These are phyloP conservation scores for Falco punctatus DNA, from an alignment of 2,113 vertebrate genomes.

Conservation along the genomic window DNA sequence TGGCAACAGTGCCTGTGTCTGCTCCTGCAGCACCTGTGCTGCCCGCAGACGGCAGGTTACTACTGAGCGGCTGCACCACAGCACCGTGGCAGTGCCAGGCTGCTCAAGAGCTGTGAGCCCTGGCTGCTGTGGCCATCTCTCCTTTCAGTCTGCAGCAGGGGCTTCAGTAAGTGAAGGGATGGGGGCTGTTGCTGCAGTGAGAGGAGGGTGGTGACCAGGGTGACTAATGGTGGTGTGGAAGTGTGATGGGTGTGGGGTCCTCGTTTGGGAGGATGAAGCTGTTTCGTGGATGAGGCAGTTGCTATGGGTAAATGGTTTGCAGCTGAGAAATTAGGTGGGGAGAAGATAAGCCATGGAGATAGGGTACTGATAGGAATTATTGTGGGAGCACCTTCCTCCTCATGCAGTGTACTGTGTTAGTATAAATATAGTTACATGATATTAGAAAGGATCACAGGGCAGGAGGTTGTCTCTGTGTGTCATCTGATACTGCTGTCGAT, in stretches of 20 bases:
- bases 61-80: not conserved
- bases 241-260: not conserved
- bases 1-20: not conserved
- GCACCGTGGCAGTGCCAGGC: fast-evolving
- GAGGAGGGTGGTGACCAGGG: fast-evolving
- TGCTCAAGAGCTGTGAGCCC: fast-evolving
- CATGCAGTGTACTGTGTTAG: not conserved
- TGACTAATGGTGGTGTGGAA: not conserved
- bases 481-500: not conserved
- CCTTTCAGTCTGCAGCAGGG: not conserved
- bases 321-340: not conserved
- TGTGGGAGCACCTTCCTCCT: not conserved
- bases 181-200: not conserved
- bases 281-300: not conserved
- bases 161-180: not conserved
- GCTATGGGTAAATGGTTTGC: not conserved
- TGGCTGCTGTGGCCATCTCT: not conserved
- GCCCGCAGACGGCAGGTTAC: not conserved
- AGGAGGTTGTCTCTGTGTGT: not conserved
- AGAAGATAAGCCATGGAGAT: not conserved
- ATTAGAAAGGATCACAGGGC: not conserved
- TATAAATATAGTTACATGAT: constrained; percentile 24
- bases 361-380: not conserved
- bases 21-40: not conserved
- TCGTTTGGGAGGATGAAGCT: not conserved